Evolutionary conservation across 2,113 vertebrate species (phyloP).

Genomic region (Mesitornis unicolor): DNA sequence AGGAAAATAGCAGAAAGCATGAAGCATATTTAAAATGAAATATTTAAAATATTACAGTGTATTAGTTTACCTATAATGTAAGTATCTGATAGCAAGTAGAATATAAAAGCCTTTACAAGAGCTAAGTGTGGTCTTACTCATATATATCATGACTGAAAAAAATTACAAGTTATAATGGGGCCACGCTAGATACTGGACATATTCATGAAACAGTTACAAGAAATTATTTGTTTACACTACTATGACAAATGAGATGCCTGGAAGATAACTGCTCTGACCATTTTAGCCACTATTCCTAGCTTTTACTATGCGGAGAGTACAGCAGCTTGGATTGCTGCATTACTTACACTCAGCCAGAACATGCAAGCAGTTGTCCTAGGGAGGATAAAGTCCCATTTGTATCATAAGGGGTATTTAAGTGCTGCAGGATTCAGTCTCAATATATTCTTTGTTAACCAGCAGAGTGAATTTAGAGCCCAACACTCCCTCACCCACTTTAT

Average conservation of each 20-base stretch:
- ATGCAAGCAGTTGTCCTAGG: neutral
- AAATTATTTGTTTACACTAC: neutral
- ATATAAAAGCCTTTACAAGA: neutral
- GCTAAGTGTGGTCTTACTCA: neutral
- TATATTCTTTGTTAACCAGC: neutral
- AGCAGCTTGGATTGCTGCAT: neutral
- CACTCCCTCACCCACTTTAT: neutral
- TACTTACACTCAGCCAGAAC: neutral
- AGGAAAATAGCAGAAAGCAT: neutral
- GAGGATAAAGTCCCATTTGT: neutral
- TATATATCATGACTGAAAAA: neutral
- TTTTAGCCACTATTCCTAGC: neutral
- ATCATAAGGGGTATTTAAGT: neutral
- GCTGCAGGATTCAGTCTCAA: neutral
- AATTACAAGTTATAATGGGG: neutral
- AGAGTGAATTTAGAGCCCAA: neutral
- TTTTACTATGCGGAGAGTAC: neutral
- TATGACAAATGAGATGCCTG: neutral
- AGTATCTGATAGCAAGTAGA: neutral
- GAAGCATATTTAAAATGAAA: neutral
- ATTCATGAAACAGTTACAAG: neutral
- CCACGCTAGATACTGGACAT: neutral
- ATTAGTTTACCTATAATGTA: neutral
- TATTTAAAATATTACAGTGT: neutral
- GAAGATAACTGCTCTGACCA: neutral